phyloP scores from a whole-genome alignment of 2,797 vertebrate genomes.

The Microhierax caerulescens region DNA sequence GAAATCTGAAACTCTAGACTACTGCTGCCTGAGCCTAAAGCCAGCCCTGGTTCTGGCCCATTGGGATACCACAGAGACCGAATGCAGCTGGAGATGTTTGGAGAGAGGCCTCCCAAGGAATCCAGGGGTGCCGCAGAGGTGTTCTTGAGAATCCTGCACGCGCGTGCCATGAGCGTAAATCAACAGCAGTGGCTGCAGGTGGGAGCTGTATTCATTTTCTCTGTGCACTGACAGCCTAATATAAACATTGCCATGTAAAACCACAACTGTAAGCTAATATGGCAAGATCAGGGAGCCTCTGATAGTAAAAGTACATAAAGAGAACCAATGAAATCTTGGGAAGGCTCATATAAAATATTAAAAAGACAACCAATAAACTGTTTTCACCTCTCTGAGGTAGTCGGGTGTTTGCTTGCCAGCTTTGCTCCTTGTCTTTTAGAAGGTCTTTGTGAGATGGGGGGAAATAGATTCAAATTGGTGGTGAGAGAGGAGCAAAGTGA shows the following conservation, averaged over 20 bases:
- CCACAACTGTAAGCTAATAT: conserved; percentile 39
- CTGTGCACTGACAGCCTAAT: conserved; percentile 9
- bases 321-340: background rate
- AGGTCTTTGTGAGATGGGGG: background rate
- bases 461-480: background rate
- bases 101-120: background rate
- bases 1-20: background rate
- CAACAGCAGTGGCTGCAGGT: conserved; percentile 24
- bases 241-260: conserved; percentile 54
- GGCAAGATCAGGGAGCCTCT: conserved; percentile 28
- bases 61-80: background rate
- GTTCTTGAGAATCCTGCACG: background rate
- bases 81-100: conserved; percentile 1
- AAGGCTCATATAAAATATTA: background rate
- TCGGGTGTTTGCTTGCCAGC: background rate
- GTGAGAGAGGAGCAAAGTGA: conserved; percentile 52
- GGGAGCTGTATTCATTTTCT: conserved; percentile 30
- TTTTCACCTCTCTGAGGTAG: background rate
- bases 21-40: background rate
- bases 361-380: background rate
- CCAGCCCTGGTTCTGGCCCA: background rate
- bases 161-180: background rate
- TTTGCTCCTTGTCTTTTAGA: conserved; percentile 10
- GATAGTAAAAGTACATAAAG: conserved; percentile 8
- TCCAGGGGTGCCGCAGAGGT: background rate